Evolutionary conservation across 2,113 vertebrate species (phyloP).

Genomic region (Anhinga rufa): DNA sequence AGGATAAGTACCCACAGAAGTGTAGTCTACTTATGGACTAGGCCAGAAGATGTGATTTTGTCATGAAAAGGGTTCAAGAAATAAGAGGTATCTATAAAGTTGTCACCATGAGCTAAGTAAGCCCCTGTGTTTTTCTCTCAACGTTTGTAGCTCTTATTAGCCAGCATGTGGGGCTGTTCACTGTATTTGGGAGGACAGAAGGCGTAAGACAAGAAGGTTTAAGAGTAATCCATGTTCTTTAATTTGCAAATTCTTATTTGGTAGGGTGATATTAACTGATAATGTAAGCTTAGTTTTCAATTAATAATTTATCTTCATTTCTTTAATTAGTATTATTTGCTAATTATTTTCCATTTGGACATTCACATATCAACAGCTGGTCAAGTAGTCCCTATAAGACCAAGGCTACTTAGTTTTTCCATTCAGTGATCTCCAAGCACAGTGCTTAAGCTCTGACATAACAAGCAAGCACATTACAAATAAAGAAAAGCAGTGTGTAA

Average conservation of each 20-base stretch:
- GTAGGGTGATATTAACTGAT: neutral
- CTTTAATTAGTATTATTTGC: neutral
- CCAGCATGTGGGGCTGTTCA: neutral
- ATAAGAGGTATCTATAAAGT: neutral
- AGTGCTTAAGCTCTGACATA: neutral
- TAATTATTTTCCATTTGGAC: neutral
- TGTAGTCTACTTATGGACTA: neutral
- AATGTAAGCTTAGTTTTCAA: neutral
- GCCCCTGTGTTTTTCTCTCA: neutral
- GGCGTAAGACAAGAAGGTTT: neutral
- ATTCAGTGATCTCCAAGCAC: neutral
- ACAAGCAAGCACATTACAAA: neutral
- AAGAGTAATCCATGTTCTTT: neutral
- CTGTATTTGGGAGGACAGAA: neutral
- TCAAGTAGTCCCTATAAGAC: neutral
- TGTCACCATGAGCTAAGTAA: neutral
- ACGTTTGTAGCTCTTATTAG: neutral
- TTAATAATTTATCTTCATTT: neutral
- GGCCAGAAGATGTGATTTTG: neutral
- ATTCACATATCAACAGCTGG: neutral
- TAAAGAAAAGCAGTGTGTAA: neutral
- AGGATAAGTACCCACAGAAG: neutral
- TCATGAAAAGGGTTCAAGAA: neutral
- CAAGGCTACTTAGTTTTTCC: neutral
- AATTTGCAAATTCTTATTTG: neutral